These are phyloP conservation scores for Pipa parva DNA, from an alignment of 2,113 vertebrate genomes.

Conservation along the genomic window DNA sequence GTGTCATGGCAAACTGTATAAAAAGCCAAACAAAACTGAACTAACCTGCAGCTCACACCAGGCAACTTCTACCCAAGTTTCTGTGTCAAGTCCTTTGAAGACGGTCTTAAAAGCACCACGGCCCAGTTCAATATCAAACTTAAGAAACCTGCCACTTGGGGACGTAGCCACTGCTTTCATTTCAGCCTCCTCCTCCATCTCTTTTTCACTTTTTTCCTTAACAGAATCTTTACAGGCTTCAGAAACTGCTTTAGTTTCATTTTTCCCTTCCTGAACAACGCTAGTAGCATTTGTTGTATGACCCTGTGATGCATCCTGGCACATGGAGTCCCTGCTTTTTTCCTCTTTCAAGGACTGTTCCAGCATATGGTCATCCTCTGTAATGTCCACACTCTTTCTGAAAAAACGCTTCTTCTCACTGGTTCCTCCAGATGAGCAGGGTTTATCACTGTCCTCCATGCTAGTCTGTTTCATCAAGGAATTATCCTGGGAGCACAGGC, in stretches of 20 bases:
- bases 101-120: slow-evolving; percentile 92
- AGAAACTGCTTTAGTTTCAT: slow-evolving; percentile 43
- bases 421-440: slow-evolving; percentile 51
- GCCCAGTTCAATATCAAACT: slow-evolving; percentile 89
- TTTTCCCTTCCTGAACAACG: slow-evolving; percentile 49
- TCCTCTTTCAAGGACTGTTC: slow-evolving; percentile 49
- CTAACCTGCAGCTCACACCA: slow-evolving; percentile 93
- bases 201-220: slow-evolving; percentile 70
- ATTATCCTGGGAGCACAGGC: slow-evolving; percentile 52
- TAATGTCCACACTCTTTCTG: slow-evolving; percentile 81
- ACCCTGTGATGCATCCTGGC: slow-evolving; percentile 38
- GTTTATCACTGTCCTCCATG: slow-evolving; percentile 48
- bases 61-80: slow-evolving; percentile 92
- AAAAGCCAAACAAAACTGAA: slow-evolving; percentile 27
- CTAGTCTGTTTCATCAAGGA: slow-evolving; percentile 53
- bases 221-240: slow-evolving; percentile 51
- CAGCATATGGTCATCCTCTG: slow-evolving; percentile 50
- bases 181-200: slow-evolving; percentile 87
- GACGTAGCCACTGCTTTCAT: slow-evolving; percentile 95
- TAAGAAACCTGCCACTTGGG: slow-evolving; percentile 83
- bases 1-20: neutral
- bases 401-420: slow-evolving; percentile 80
- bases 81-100: slow-evolving; percentile 89
- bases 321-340: slow-evolving; percentile 33
- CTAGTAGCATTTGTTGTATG: slow-evolving; percentile 36